These are phyloP conservation scores for Mola mola DNA, from an alignment of 2,113 vertebrate species.

Conservation along the genomic window DNA sequence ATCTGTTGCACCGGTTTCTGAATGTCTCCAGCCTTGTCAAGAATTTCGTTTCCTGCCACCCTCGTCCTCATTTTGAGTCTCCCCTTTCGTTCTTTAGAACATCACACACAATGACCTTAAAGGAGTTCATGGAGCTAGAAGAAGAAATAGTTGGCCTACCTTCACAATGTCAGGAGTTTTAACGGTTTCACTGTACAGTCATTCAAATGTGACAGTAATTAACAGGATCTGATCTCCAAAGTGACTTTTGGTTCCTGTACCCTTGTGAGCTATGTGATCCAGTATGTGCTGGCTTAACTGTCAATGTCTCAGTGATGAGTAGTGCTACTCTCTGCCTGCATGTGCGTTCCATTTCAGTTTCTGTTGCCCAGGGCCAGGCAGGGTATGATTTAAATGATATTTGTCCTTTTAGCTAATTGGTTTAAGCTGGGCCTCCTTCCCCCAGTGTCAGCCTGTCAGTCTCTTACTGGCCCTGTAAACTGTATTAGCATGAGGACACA, in stretches of 20 bases:
- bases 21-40: too few species aligned
- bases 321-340: slow-evolving; percentile 39
- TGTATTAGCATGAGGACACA: slow-evolving; percentile 68
- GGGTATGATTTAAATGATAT: slow-evolving; percentile 76
- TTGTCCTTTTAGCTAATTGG: slow-evolving; percentile 83
- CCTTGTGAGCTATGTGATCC: background rate
- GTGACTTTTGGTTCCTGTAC: background rate
- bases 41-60: too few species aligned
- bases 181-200: background rate
- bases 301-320: slow-evolving; percentile 32
- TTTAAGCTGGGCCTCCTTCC: slow-evolving; percentile 70
- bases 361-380: slow-evolving; percentile 25
- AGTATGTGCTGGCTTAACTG: slow-evolving; percentile 10
- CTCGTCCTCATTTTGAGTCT: too few species aligned
- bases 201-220: background rate
- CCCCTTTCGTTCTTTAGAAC: too few species aligned
- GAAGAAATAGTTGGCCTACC: background rate
- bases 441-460: slow-evolving; percentile 72
- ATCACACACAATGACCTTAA: background rate
- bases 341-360: slow-evolving; percentile 29
- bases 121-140: background rate
- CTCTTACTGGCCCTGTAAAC: slow-evolving; percentile 68
- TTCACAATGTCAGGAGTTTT: background rate
- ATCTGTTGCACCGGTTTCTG: too few species aligned
- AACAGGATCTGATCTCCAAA: background rate